A percentile compares a stretch with the other conserved stretches of the same genome.
phyloP scores from a whole-genome alignment of 2,888 invertebrate species.

The Macrophya annulata region DNA sequence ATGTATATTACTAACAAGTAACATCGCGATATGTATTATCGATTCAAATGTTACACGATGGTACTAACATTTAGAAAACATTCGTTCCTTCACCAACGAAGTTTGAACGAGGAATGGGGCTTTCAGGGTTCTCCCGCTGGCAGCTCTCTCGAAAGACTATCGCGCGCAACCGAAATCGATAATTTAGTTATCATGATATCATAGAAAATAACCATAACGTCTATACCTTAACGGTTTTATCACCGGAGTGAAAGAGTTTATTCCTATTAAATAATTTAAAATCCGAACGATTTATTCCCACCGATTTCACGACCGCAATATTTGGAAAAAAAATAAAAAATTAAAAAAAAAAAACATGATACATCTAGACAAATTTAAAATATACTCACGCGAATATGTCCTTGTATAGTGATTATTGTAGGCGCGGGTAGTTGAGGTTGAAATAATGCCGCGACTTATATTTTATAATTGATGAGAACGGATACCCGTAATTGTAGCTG shows the following conservation, averaged over 20 bases:
- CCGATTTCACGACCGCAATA: neutral
- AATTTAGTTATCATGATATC: slow-evolving; percentile 38
- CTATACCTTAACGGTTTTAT: neutral
- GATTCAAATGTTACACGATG: slow-evolving; percentile 22
- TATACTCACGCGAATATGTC: neutral
- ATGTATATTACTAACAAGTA: neutral
- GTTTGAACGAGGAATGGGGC: slow-evolving; percentile 43
- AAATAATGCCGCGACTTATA: slow-evolving; percentile 16
- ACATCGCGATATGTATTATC: slow-evolving; percentile 27
- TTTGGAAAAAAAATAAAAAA: too few relatives aligned
- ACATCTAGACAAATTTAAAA: neutral
- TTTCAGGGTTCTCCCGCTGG: neutral
- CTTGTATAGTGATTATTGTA: neutral
- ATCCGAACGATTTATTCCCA: neutral
- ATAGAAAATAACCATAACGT: neutral
- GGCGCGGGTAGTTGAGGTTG: slow-evolving; percentile 1
- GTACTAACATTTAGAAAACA: slow-evolving; percentile 44
- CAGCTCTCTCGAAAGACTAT: neutral
- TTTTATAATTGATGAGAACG: slow-evolving; percentile 49
- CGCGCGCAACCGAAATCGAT: slow-evolving; percentile 45
- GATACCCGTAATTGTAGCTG: slow-evolving; percentile 32
- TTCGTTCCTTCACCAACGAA: slow-evolving; percentile 30
- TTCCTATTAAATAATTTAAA: neutral
- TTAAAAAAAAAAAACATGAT: neutral
- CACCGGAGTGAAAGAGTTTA: neutral